Conservation (phyloP, 2,113 vertebrate species). For the Phalacrocorax carbo region DNA sequence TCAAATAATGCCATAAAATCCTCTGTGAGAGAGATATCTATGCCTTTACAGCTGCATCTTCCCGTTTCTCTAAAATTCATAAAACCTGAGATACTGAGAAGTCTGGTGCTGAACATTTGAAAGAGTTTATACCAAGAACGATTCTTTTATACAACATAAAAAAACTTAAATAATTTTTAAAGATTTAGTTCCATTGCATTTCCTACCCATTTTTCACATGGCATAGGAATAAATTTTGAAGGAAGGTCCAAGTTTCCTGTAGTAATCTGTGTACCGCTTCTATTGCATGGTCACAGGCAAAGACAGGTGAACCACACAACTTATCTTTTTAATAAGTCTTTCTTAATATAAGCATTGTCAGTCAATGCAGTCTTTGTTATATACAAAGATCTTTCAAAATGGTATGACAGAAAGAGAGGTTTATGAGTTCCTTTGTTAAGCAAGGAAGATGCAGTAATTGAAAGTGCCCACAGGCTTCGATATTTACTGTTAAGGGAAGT, state of each 20-base stretch:
- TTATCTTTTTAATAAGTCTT: neutral
- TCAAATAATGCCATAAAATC: neutral
- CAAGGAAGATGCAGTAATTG: slow-evolving; percentile 58
- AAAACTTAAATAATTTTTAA: neutral
- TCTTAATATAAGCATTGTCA: neutral
- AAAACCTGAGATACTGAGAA: neutral
- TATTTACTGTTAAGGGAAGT: slow-evolving; percentile 55
- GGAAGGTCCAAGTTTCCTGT: neutral
- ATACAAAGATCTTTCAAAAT: neutral
- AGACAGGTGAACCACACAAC: neutral
- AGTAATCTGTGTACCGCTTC: neutral
- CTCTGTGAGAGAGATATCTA: neutral
- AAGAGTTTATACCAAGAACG: neutral
- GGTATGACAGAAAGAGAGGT: slow-evolving; percentile 4
- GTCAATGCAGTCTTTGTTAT: neutral
- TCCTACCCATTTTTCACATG: neutral
- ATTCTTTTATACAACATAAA: neutral
- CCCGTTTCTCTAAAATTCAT: neutral
- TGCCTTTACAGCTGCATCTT: neutral
- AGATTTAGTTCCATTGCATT: neutral
- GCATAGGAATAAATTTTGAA: neutral
- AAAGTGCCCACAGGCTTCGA: slow-evolving; percentile 53
- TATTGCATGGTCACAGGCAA: neutral
- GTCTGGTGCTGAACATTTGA: neutral
- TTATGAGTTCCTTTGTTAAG: slow-evolving; percentile 44